Evolutionary conservation across 2,113 vertebrate species (phyloP).

Genomic region (Recurvirostra avosetta): DNA sequence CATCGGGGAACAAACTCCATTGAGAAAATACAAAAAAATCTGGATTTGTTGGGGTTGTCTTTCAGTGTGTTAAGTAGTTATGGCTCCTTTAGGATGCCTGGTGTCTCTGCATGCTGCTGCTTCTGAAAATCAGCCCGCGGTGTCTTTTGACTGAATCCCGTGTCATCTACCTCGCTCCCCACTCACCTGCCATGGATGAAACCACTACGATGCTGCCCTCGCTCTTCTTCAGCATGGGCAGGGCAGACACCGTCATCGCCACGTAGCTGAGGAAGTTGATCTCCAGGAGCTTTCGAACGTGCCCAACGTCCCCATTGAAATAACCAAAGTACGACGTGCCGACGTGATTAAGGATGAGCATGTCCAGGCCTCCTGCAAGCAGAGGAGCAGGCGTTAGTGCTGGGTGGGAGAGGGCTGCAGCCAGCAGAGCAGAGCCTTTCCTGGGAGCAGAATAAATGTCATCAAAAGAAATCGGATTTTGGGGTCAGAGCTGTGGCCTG

Average conservation of each 20-base stretch:
- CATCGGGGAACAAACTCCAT: neutral
- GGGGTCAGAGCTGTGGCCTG: neutral
- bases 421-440: neutral
- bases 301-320: conserved; percentile 35
- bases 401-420: neutral
- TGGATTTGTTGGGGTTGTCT: neutral
- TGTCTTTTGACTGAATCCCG: neutral
- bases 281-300: conserved; percentile 59
- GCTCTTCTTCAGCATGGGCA: conserved; percentile 77
- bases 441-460: neutral
- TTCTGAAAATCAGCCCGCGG: fast-evolving
- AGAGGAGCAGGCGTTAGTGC: neutral
- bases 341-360: conserved; percentile 79
- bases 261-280: conserved; percentile 78
- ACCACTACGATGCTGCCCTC: conserved; percentile 72
- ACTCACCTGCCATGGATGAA: conserved; percentile 77
- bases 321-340: neutral
- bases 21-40: neutral
- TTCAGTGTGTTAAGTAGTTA: neutral
- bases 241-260: conserved; percentile 54
- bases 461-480: neutral
- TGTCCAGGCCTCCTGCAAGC: conserved; percentile 74
- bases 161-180: fast-evolving
- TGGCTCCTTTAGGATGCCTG: neutral
- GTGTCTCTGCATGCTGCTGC: neutral